Evolutionary conservation across 2,113 vertebrate genomes (phyloP).

Genomic region (Phalacrocorax brasilianus): DNA sequence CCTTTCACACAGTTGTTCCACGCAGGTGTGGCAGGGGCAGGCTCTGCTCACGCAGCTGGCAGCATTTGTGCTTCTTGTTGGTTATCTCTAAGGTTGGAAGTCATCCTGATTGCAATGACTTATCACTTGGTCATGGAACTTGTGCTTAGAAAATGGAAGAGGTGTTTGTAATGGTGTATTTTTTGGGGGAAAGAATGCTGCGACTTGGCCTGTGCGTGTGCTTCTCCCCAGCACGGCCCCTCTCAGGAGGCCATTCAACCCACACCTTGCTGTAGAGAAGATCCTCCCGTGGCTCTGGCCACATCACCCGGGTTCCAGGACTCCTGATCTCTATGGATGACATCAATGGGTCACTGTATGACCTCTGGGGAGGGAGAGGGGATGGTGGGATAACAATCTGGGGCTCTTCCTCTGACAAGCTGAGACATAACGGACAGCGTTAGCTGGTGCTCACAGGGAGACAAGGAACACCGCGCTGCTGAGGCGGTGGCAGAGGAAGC

Average conservation of each 20-base stretch:
- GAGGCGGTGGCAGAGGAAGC: not conserved
- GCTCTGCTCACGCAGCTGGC: not conserved
- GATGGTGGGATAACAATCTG: rapidly evolving
- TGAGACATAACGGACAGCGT: rapidly evolving
- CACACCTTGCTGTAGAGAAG: not conserved
- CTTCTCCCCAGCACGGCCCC: not conserved
- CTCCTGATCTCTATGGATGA: rapidly evolving
- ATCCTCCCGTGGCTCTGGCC: not conserved
- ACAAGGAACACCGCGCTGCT: not conserved
- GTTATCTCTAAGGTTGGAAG: not conserved
- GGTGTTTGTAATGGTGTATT: not conserved
- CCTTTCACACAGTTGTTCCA: not conserved
- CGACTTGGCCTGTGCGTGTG: rapidly evolving
- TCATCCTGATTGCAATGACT: not conserved
- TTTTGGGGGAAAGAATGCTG: rapidly evolving
- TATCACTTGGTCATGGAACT: not conserved
- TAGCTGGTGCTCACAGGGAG: not conserved
- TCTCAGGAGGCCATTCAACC: not conserved
- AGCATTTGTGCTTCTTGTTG: not conserved
- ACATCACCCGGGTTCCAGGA: not conserved
- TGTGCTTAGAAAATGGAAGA: not conserved
- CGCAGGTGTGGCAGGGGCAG: not conserved
- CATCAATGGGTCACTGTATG: rapidly evolving
- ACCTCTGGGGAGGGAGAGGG: not conserved
- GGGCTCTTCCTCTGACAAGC: not conserved